A percentile compares a stretch with the other conserved stretches of the same genome.
Conservation (phyloP, 2,113 vertebrate species). For the Oxygymnocypris stewartii region DNA sequence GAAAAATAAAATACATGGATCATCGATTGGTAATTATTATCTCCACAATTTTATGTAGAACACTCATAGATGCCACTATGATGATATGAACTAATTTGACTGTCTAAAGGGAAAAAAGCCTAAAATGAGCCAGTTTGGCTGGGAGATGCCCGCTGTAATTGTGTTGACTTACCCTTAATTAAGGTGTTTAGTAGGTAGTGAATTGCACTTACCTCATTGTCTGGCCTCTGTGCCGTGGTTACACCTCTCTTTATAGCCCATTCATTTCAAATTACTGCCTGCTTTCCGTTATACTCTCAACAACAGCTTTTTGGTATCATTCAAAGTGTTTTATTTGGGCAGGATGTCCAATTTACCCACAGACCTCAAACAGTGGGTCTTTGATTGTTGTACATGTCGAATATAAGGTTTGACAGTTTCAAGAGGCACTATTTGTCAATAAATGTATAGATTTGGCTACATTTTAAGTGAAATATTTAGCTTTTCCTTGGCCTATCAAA, state of each 20-base stretch:
- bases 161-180: neutral
- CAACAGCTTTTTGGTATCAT: neutral
- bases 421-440: neutral
- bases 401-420: neutral
- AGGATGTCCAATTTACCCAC: neutral
- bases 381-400: constrained; percentile 2
- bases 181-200: neutral
- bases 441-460: neutral
- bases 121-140: neutral
- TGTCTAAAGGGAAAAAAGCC: neutral
- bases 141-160: neutral
- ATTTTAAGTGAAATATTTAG: neutral
- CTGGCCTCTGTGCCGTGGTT: neutral
- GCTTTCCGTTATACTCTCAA: neutral
- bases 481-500: neutral
- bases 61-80: neutral
- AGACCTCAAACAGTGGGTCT: neutral
- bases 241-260: neutral
- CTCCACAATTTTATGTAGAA: neutral
- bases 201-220: neutral
- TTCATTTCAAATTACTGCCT: constrained; percentile 4
- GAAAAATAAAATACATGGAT: neutral
- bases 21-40: neutral
- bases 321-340: neutral
- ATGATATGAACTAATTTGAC: neutral